Evolutionary conservation across 2,113 vertebrate genomes (phyloP), one percentile per base, ranked within the genome.

Genomic region (Odontesthes bonariensis): DNA sequence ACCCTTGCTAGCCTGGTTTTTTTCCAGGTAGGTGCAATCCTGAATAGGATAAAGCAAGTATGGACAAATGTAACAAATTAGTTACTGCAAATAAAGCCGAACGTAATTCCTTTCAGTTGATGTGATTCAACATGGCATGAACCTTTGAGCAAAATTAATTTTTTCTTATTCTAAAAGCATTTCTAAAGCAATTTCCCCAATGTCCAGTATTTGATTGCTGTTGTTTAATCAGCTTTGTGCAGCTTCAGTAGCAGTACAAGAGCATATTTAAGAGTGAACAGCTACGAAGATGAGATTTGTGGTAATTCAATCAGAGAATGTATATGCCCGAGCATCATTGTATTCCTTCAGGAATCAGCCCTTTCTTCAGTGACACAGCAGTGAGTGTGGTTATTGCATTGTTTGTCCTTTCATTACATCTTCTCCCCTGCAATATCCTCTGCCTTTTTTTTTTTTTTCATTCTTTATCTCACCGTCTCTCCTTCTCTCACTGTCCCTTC

Each of bases 341-440:
- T 75, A 62, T 59, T 81, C 72, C 74, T 85, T 79, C 31, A 81
- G 61, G 62, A 66, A 70, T 53, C 49, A 40, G 16, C 56, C 46
- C 46, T 73, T 67, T 64, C 55, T 56, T 65, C 12, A 0, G 73
- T 57, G 83, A 86, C 75, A 77, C 78, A 74, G 72, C 75, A 56
- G 47, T 4, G 1, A 1, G 23, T 35, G 42, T 60, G 68, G 35
- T 84, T 84, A 76, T 86, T 84, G 73, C 81, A 71, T 57, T 19
- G 62, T 69, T 63, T 1, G 40, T 23, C 14, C 4, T 86, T 83
- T 83, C 69, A 87, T 90, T 88, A 91, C 81, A 84, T 87, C 80
- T 69, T 82, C 80, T 69, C 60, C 77, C 60, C 81, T 51, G 76
- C 68, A 85, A 82, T 88, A 81, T 87, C 78, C 65, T 87, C 33